Base-by-base conservation (phyloP, 2,797 vertebrate genomes). In the Rhynchotus rufescens region DNA sequence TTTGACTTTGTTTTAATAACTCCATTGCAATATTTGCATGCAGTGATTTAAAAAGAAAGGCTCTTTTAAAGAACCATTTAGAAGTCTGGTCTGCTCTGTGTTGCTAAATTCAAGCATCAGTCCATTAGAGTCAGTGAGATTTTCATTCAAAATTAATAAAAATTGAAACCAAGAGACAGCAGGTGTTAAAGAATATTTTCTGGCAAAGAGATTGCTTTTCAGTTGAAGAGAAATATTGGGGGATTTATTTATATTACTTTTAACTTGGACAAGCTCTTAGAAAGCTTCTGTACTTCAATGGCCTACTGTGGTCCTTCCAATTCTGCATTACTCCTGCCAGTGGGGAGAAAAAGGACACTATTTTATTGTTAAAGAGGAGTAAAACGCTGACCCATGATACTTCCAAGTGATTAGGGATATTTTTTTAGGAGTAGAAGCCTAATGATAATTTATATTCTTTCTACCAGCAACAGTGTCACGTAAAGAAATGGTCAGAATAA, bases 131-230 rank as follows among this genome's bases (percentile, higher is more conserved):
- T 3, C n/a, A 49, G 8, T 71, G 36, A 30, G 25, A 47, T 73
- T 92, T 81, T 88, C 12, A 79, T 76, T 93, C 56, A 88, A 86
- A 83, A 90, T 77, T 57, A 87, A 90, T 84, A 86, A 85, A 90
- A 92, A 85, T 68, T 93, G 60, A 85, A 92, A 76, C 12, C 12
- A 92, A 89, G 64, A 92, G 78, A 89, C 89, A 78, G 75, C 56
- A 92, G 78, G 84, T 84, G 47, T 76, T 92, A 62, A 75, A 89
- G 16, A 87, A 89, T 84, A 72, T 81, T 81, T 89, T 88, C 61
- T 94, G 71, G 69, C 73, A 90, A 86, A 82, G 32, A 15, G 81
- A 67, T 26, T 56, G 5, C 6, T 69, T 94, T 76, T 84, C 64
- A 62, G 12, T 12, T 62, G 20, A 89, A 52, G 2, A 79, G 26